phyloP scores from a whole-genome alignment of 2,113 vertebrate species.

The Emydura subglobosa region DNA sequence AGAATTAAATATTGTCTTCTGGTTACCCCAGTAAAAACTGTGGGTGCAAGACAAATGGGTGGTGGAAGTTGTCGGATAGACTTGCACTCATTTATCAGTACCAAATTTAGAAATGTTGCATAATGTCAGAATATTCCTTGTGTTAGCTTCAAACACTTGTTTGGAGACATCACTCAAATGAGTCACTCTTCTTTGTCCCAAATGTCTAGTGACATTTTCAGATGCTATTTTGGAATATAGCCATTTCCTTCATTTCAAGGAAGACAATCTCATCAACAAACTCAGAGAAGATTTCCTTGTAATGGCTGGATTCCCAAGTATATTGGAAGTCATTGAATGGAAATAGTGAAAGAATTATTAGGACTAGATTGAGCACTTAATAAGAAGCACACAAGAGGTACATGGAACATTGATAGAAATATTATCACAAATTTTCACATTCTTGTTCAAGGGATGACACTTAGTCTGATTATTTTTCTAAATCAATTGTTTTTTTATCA shows the following conservation, averaged over 20 bases:
- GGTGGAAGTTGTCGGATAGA: not conserved
- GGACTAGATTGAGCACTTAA: not conserved
- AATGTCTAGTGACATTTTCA: constrained; percentile 43
- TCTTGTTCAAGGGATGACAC: not conserved
- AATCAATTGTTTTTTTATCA: not conserved
- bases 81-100: not conserved
- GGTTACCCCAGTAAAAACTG: not conserved
- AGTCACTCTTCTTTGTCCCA: not conserved
- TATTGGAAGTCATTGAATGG: constrained; percentile 21
- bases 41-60: not conserved
- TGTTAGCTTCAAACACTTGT: not conserved
- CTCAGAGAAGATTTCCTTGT: constrained; percentile 50
- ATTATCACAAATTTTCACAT: not conserved
- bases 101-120: not conserved
- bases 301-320: constrained; percentile 17
- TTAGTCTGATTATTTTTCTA: not conserved
- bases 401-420: not conserved
- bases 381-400: not conserved
- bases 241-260: constrained; percentile 18
- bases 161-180: constrained; percentile 14
- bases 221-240: constrained; percentile 32
- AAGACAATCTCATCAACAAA: constrained; percentile 41
- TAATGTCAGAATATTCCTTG: not conserved
- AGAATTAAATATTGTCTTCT: not conserved
- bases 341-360: constrained; percentile 23